Evolutionary conservation across 2,113 vertebrate genomes (phyloP), one percentile per base, ranked within the genome.

Genomic region (Hydrochoerus hydrochaeris): DNA sequence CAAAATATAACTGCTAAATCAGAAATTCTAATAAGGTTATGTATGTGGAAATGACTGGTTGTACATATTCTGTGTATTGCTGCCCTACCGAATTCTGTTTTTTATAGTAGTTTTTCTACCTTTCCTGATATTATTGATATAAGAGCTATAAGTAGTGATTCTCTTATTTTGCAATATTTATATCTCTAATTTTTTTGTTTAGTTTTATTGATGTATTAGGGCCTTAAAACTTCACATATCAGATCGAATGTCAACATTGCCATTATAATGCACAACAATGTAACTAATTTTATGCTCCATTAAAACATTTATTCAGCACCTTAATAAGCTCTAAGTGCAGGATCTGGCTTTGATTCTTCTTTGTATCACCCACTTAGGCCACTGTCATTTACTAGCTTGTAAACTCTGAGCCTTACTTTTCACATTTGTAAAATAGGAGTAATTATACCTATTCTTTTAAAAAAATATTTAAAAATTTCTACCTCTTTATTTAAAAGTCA

Each of bases 401-500:
- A 58, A 73, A n/a, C n/a, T 20, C 32, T 41, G 46, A 89, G 19
- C 49, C 52, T 95, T 89, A 84, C 46, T 73, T 96, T 93, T 54
- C n/a, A 90, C 22, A 30, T 88, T 78, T 63, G 71, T 85, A 71
- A 88, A 90, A 54, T 85, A 77, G 44, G n/a, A 93, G n/a, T 90
- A 80, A 85, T 90, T n/a, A n/a, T n/a, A n/a, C n/a, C n/a, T n/a
- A n/a, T n/a, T n/a, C n/a, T n/a, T n/a, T n/a, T n/a, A n/a, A n/a
- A n/a, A n/a, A n/a, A n/a, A n/a, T n/a, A n/a, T n/a, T n/a, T n/a
- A n/a, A n/a, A n/a, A n/a, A 46, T 46, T 98, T 98, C 97, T 98
- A 98, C 89, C 44, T 97, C 97, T 98, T 99, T 98, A 98, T 98
- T 98, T 98, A 98, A 97, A 97, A 98, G 97, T 97, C 98, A 98